Evolutionary conservation across 2,797 vertebrate genomes (phyloP).

Genomic region (Gobio occitaniae): DNA sequence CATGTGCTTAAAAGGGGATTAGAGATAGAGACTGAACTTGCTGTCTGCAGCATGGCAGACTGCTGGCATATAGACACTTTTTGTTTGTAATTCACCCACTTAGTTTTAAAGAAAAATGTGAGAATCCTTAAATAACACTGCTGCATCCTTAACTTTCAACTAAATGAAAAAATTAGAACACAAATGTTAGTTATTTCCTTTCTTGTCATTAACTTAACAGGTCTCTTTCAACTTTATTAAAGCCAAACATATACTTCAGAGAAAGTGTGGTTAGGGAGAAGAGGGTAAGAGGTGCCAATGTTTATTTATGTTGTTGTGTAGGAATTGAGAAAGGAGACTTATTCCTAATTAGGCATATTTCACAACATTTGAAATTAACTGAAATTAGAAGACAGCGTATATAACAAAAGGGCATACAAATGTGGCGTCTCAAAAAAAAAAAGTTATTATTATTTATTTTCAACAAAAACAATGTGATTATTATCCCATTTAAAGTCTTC

Average conservation of each 20-base stretch:
- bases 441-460: no score
- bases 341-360: not conserved
- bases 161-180: slow-evolving; percentile 11
- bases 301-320: not conserved
- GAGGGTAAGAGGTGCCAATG: not conserved
- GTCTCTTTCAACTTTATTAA: not conserved
- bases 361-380: not conserved
- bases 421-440: not conserved
- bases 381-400: not conserved
- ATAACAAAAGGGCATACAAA: not conserved
- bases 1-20: slow-evolving; percentile 50
- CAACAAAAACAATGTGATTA: not conserved
- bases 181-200: slow-evolving; percentile 2
- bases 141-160: slow-evolving; percentile 4
- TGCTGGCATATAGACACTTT: slow-evolving; percentile 35
- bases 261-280: not conserved
- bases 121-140: not conserved
- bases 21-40: slow-evolving; percentile 43
- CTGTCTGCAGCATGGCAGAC: slow-evolving; percentile 39
- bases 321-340: not conserved
- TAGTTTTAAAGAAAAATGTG: slow-evolving; percentile 36
- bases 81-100: slow-evolving; percentile 45
- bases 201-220: not conserved
- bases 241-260: not conserved
- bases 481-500: not conserved